A percentile compares a stretch with the other conserved stretches of the same genome.
These are phyloP conservation scores for Ellobium chinense DNA, from an alignment of 2,888 invertebrate genomes.

Conservation along the genomic window DNA sequence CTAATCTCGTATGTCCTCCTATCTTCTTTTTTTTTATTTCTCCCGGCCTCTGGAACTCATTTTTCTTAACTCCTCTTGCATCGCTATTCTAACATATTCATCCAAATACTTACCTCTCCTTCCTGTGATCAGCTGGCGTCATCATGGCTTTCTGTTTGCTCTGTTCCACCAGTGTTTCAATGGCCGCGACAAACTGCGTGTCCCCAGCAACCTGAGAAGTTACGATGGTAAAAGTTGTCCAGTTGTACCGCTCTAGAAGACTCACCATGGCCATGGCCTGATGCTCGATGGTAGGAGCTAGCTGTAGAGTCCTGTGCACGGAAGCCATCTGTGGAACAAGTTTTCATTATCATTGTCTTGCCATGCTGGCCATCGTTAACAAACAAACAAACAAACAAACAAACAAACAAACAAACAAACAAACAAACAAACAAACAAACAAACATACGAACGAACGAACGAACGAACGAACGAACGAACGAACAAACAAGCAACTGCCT, in stretches of 20 bases:
- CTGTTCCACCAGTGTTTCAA: constrained; percentile 37
- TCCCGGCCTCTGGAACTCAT: not conserved
- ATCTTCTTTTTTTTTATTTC: not conserved
- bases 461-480: too few species aligned
- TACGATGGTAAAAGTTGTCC: constrained; percentile 54
- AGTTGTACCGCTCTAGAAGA: constrained; percentile 52
- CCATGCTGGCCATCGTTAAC: too few species aligned
- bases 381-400: not conserved
- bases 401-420: not conserved
- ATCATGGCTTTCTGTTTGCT: constrained; percentile 33
- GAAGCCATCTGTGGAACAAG: not conserved
- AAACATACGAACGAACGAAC: too few species aligned
- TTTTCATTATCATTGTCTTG: too few species aligned
- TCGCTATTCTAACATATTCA: not conserved
- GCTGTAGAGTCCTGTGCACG: constrained; percentile 44
- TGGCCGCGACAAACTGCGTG: constrained; percentile 45
- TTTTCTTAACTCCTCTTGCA: not conserved
- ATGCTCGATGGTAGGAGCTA: constrained; percentile 55
- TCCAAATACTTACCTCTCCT: constrained; percentile 22
- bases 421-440: not conserved
- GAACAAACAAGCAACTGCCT: too few species aligned
- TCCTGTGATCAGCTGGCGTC: not conserved
- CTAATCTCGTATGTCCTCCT: too few species aligned
- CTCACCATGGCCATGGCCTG: constrained; percentile 52
- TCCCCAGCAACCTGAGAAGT: constrained; percentile 49